A percentile compares a stretch with the other conserved stretches of the same genome.
phyloP scores from a whole-genome alignment of 2,888 invertebrate species.

The Andrena haemorrhoa region DNA sequence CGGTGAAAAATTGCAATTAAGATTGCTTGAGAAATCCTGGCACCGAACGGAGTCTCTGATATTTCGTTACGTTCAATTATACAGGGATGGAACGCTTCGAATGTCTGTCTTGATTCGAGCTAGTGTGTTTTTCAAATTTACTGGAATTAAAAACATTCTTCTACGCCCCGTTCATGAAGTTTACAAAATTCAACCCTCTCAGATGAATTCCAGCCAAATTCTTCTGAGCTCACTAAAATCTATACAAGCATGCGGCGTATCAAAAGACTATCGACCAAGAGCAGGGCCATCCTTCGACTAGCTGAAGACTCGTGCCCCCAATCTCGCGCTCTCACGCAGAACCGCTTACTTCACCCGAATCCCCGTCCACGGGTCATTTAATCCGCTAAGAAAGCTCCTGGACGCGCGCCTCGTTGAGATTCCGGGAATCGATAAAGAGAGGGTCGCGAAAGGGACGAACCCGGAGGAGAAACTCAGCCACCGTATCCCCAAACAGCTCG shows the following conservation, averaged over 20 bases:
- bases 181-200: too few relatives aligned
- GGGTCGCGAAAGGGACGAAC: constrained; percentile 10
- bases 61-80: constrained; percentile 7
- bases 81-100: neutral
- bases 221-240: too few relatives aligned
- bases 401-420: constrained; percentile 17
- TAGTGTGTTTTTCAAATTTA: neutral
- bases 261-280: too few relatives aligned
- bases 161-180: too few relatives aligned
- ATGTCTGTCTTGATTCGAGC: neutral
- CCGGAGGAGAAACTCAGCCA: constrained; percentile 6
- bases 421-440: constrained; percentile 39
- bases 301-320: neutral
- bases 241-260: too few relatives aligned
- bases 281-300: neutral
- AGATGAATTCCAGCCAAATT: too few relatives aligned
- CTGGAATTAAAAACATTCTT: neutral
- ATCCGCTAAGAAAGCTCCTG: constrained; percentile 3
- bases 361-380: constrained; percentile 1
- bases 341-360: constrained; percentile 21
- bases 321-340: neutral
- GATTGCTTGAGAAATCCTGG: constrained; percentile 2
- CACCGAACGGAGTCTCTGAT: neutral
- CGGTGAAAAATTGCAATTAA: constrained; percentile 36
- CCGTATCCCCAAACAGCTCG: constrained; percentile 41